A percentile compares a stretch with the other conserved stretches of the same genome.
Conservation (phyloP, 1,140 invertebrate genomes). For the Phymorhynchus buccinoides region DNA sequence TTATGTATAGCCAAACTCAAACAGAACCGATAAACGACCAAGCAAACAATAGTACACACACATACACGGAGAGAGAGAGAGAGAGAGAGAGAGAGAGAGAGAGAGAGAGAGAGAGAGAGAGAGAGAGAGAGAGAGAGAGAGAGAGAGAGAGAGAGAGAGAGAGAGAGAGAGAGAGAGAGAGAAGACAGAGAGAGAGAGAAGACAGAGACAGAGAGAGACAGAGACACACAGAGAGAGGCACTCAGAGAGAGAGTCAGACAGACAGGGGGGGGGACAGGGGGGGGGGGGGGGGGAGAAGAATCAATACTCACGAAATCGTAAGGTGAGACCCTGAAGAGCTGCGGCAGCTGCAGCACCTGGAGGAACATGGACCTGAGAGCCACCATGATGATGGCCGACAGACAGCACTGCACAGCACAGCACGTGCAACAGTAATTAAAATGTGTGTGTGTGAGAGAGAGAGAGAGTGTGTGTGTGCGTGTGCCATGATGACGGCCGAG, state of each 20-base stretch:
- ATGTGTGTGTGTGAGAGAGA: no score
- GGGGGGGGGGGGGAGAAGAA: background rate
- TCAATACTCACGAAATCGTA: slow-evolving; percentile 71
- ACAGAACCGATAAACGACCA: no score
- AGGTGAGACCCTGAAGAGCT: slow-evolving; percentile 72
- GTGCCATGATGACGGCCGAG: no score
- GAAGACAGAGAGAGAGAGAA: background rate
- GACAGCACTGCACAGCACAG: slow-evolving; percentile 62
- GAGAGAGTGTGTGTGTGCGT: no score
- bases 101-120: no score
- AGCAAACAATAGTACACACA: no score
- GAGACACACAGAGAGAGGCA: background rate
- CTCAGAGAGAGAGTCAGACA: background rate
- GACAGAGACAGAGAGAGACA: background rate
- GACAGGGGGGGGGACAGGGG: background rate
- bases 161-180: background rate
- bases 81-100: no score
- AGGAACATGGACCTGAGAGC: slow-evolving; percentile 74
- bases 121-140: no score
- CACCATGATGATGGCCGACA: slow-evolving; percentile 76
- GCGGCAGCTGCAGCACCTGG: slow-evolving; percentile 72
- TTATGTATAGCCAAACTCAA: no score
- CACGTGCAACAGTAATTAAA: no score
- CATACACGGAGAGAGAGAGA: no score
- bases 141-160: no score